Base-by-base conservation (phyloP, 2,797 vertebrate genomes). In the Rhinichthys osculus region DNA sequence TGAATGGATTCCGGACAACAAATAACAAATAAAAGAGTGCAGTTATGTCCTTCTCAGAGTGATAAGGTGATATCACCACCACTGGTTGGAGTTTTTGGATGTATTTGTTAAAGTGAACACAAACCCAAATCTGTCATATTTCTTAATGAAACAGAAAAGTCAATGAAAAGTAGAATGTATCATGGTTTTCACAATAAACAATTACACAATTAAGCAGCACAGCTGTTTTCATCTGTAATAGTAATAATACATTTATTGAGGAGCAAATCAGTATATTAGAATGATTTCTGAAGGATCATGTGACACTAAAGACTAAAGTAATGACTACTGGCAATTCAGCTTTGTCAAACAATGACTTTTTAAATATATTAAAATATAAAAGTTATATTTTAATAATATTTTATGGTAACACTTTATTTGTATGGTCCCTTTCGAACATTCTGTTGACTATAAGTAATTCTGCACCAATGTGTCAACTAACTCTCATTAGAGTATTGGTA, bases 11-110 rank as follows among this genome's bases (percentile, higher is more conserved):
- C 77, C 71, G 86, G 81, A 69, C 77, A 54, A 76, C 73, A 85
- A 84, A 82, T 87, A 67, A 71, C 80, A 71, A 85, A 91, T 87
- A 73, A 83, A 87, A 85, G 71, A 84, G n/a, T 42, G 21, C 44
- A 72, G 52, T 84, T 86, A 54, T 85, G 81, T 83, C 70, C n/a
- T 79, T 30, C 19, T 52, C 72, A 23, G 57, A 76, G 67, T 85
- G 82, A 86, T 85, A 71, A 72, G 72, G 57, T 57, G 77, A 84
- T 73, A 78, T 80, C 27, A 70, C 83, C 80, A 85, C 80, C 86
- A 81, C 83, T 40, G 71, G 82, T 57, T 83, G 13, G 42, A 85
- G 85, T 87, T 82, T 71, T 72, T 81, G 84, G 73, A 57, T 76
- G 71, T 82, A 80, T 90, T 87, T 88, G 70, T 90, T 86, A 27